A percentile compares a stretch with the other conserved stretches of the same genome.
These are phyloP conservation scores for Charanyca ferruginea DNA, from an alignment of 2,888 invertebrate genomes.

Conservation along the genomic window DNA sequence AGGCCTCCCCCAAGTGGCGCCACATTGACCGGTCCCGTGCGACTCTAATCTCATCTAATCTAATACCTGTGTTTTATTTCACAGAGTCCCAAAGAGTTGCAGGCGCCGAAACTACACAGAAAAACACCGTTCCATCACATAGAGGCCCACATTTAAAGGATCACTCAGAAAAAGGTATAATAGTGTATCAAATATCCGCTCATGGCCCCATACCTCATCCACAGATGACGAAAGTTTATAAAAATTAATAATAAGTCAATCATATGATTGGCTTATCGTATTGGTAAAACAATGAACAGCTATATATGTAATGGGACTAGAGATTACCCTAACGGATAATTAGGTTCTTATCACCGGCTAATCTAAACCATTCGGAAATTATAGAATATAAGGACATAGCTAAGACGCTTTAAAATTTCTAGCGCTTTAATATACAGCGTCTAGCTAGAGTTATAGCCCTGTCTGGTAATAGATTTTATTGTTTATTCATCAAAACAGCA, in stretches of 20 bases:
- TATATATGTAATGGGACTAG: constrained; percentile 2
- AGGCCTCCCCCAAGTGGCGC: too few species aligned
- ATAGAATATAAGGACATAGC: background rate
- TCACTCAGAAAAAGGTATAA: constrained; percentile 71
- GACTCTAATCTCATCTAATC: too few species aligned
- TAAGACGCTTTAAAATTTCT: too few species aligned
- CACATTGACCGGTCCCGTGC: too few species aligned
- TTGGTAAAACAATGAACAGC: background rate
- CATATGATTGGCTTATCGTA: background rate
- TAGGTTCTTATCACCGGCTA: background rate
- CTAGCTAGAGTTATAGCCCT: too few species aligned
- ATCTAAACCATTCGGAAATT: background rate
- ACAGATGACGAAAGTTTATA: background rate
- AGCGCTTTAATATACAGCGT: too few species aligned
- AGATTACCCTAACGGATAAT: background rate
- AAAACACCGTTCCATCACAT: constrained; percentile 56
- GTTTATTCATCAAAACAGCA: too few species aligned
- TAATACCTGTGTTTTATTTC: constrained; percentile 43
- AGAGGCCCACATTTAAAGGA: constrained; percentile 42
- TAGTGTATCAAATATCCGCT: background rate
- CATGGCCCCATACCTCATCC: too few species aligned
- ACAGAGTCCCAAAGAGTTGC: constrained; percentile 79
- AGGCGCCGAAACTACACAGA: constrained; percentile 61
- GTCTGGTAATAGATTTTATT: too few species aligned
- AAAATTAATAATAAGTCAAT: background rate